Percentiles rank a stretch among this genome's conserved stretches.
phyloP scores from a whole-genome alignment of 2,888 invertebrate species.

The Orthosia gracilis region DNA sequence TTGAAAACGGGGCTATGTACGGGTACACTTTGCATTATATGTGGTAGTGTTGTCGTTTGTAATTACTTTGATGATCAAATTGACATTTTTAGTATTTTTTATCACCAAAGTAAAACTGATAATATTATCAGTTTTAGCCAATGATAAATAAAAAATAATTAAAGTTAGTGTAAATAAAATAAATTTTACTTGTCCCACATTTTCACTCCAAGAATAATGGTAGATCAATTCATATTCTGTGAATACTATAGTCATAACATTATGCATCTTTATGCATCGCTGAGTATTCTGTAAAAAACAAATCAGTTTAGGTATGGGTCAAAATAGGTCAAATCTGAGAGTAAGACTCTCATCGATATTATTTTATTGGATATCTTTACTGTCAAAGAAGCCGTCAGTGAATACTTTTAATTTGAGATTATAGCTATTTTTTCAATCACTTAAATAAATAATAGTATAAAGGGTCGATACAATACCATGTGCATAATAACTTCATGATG shows the following conservation, averaged over 20 bases:
- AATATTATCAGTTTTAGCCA: no score
- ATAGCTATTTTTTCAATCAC: no score
- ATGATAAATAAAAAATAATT: no score
- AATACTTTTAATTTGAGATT: background rate
- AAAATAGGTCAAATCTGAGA: background rate
- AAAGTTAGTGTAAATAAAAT: background rate
- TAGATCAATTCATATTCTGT: slow-evolving; percentile 96
- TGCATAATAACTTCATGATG: slow-evolving; percentile 88
- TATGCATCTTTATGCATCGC: slow-evolving; percentile 94
- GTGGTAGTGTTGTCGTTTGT: background rate
- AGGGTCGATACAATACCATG: slow-evolving; percentile 72
- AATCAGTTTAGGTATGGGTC: background rate
- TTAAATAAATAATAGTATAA: no score
- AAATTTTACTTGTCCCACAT: slow-evolving; percentile 92
- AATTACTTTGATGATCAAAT: background rate
- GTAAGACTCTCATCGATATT: background rate
- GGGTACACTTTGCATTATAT: background rate
- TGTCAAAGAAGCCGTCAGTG: background rate
- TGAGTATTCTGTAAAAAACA: slow-evolving; percentile 91
- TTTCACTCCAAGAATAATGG: slow-evolving; percentile 95
- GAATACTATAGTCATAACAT: slow-evolving; percentile 95
- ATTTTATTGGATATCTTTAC: no score
- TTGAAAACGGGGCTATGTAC: background rate
- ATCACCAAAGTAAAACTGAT: no score
- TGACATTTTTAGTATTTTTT: background rate